A percentile compares a stretch with the other conserved stretches of the same genome.
Conservation (phyloP, 1,140 invertebrate species). For the Leptinotarsa defecta region DNA sequence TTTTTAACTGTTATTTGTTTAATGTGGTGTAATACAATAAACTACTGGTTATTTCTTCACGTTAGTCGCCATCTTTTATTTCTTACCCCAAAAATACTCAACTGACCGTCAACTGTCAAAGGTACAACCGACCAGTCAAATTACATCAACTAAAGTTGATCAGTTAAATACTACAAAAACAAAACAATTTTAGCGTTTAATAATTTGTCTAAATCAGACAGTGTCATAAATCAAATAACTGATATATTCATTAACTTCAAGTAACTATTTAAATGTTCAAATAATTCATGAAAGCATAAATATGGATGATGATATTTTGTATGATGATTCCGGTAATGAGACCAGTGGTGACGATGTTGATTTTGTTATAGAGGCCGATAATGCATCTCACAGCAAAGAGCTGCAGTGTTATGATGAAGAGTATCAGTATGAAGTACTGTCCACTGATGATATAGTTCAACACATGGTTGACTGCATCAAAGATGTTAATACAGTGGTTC, state of each 20-base stretch:
- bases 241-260: neutral
- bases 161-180: neutral
- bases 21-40: too few species aligned
- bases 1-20: too few species aligned
- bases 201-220: slow-evolving; percentile 29
- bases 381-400: slow-evolving; percentile 68
- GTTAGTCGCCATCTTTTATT: too few species aligned
- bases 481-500: slow-evolving; percentile 64
- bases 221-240: slow-evolving; percentile 20
- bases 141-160: too few species aligned
- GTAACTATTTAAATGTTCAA: slow-evolving; percentile 29
- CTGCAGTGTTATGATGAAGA: slow-evolving; percentile 81
- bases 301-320: slow-evolving; percentile 64
- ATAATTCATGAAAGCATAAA: slow-evolving; percentile 58
- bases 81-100: too few species aligned
- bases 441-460: slow-evolving; percentile 69
- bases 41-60: too few species aligned
- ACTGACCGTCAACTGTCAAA: too few species aligned
- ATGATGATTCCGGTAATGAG: slow-evolving; percentile 89
- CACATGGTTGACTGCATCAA: slow-evolving; percentile 73
- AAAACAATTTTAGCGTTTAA: slow-evolving; percentile 27
- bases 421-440: slow-evolving; percentile 88
- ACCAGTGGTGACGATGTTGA: slow-evolving; percentile 90
- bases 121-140: too few species aligned
- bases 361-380: slow-evolving; percentile 88